Conservation (phyloP, 2,888 invertebrate species). For the Daptonema setosum region DNA sequence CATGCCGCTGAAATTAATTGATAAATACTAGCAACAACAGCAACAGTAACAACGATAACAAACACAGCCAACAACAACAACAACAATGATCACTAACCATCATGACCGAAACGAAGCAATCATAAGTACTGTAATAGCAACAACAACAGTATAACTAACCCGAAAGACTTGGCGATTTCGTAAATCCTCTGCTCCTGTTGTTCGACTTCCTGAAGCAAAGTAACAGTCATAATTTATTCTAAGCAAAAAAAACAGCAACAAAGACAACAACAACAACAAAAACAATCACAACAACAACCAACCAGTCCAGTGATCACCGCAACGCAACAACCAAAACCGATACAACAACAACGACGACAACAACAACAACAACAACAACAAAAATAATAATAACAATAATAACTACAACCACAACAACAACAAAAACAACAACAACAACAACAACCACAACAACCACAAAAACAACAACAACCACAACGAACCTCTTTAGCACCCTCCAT, state of each 20-base stretch:
- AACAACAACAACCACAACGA: neutral
- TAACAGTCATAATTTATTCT: neutral
- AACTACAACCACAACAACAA: neutral
- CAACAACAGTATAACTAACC: neutral
- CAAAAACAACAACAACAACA: neutral
- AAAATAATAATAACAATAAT: no score
- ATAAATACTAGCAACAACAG: no score
- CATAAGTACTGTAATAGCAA: no score
- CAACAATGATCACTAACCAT: no score
- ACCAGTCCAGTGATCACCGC: constrained; percentile 47
- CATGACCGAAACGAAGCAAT: no score
- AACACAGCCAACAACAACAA: no score
- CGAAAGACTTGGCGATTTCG: constrained; percentile 48
- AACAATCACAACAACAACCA: neutral
- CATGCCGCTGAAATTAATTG: constrained; percentile 40
- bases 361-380: neutral
- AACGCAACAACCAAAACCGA: no score
- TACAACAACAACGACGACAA: no score
- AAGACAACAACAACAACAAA: no score
- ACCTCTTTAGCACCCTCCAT: constrained; percentile 47
- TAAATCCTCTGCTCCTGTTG: constrained; percentile 55
- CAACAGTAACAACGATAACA: no score
- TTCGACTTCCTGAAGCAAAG: constrained; percentile 41
- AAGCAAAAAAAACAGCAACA: no score
- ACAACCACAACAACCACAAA: neutral